These are phyloP conservation scores for Drosophila simulans DNA, from an alignment of 1,140 invertebrate genomes.

Conservation along the genomic window DNA sequence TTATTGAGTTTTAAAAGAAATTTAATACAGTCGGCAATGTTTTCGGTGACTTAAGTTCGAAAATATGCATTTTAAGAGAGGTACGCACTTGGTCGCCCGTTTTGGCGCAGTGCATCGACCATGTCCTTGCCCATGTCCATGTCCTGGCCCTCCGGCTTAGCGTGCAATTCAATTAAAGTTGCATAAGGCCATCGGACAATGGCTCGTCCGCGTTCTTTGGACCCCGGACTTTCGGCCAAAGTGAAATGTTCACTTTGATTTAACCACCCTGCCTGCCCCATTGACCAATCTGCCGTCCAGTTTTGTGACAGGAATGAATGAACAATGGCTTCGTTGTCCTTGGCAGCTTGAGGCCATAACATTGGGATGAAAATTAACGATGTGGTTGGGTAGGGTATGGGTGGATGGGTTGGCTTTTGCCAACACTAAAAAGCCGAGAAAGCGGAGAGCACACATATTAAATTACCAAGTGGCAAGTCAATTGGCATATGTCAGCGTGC, in stretches of 20 bases:
- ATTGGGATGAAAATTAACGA: constrained; percentile 34
- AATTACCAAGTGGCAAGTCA: constrained; percentile 71
- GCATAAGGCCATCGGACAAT: constrained; percentile 71
- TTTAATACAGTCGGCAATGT: not conserved
- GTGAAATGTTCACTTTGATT: constrained; percentile 50
- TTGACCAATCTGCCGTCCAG: constrained; percentile 16
- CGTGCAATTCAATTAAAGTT: constrained; percentile 81
- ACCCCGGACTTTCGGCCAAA: constrained; percentile 28
- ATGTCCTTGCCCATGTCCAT: constrained; percentile 9
- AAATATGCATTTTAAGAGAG: not conserved
- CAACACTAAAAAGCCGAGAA: not conserved
- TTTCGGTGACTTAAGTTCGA: not conserved
- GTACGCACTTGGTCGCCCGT: not conserved
- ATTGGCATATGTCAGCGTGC: constrained; percentile 56
- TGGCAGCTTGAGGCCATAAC: constrained; percentile 20
- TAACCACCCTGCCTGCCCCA: not conserved
- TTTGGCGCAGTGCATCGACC: constrained; percentile 12
- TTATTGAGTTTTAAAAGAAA: not conserved
- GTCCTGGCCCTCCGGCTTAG: constrained; percentile 52
- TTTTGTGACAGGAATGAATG: constrained; percentile 51
- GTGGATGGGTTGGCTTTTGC: not conserved
- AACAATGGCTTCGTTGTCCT: constrained; percentile 37
- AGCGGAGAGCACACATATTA: constrained; percentile 49
- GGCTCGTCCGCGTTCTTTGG: constrained; percentile 27
- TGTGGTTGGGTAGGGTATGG: too few species aligned